These are phyloP conservation scores for Pseudochirops cupreus DNA, from an alignment of 2,797 vertebrate genomes.

Conservation along the genomic window DNA sequence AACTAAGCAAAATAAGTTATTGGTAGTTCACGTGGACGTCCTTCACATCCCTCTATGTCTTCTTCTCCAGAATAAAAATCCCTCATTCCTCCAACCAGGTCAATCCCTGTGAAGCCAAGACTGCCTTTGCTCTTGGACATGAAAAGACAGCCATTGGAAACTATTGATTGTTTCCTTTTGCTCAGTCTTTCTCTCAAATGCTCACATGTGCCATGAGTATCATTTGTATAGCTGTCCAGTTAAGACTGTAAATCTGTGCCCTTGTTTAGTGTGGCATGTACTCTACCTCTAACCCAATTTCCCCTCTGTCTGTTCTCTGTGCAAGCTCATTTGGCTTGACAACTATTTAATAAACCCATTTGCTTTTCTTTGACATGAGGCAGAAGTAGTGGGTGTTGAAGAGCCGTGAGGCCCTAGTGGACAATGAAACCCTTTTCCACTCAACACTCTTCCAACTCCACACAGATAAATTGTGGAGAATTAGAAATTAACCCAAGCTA, in stretches of 20 bases:
- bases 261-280: conserved; percentile 87
- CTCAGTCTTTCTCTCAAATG: neutral
- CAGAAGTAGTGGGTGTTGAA: conserved; percentile 89
- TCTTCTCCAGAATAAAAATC: neutral
- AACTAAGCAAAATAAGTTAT: neutral
- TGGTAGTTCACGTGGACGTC: neutral
- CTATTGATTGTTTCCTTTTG: neutral
- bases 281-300: conserved; percentile 89
- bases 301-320: conserved; percentile 85
- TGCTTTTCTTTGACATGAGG: conserved; percentile 89
- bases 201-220: conserved; percentile 63
- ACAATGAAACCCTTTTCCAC: conserved; percentile 90
- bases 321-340: conserved; percentile 87
- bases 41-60: neutral
- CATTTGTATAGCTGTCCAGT: conserved; percentile 70
- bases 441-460: conserved; percentile 88
- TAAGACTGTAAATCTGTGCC: conserved; percentile 86
- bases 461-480: conserved; percentile 88
- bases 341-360: conserved; percentile 92
- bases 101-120: neutral
- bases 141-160: neutral
- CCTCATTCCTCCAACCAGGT: neutral
- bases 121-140: neutral
- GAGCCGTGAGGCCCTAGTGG: conserved; percentile 85
- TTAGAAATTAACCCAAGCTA: conserved; percentile 86